Evolutionary conservation across 2,888 invertebrate species (phyloP).

Genomic region (Sclerodermus sp.): DNA sequence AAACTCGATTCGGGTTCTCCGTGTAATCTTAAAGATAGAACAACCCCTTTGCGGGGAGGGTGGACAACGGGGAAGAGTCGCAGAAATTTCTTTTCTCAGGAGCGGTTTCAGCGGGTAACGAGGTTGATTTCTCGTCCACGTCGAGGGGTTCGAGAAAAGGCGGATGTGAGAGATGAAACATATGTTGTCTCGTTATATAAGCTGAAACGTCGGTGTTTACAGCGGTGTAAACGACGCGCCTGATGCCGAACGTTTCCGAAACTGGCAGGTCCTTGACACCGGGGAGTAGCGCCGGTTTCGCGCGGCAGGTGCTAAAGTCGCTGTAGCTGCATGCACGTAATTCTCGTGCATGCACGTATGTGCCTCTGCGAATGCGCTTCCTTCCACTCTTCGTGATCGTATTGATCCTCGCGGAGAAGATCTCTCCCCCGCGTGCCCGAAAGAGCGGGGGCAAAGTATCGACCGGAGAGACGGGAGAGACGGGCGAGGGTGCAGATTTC

Average conservation of each 20-base stretch:
- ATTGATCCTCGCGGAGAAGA: constrained; percentile 23
- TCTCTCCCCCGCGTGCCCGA: constrained; percentile 4
- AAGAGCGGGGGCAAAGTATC: too few relatives aligned
- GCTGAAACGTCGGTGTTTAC: not conserved
- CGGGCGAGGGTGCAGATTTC: too few relatives aligned
- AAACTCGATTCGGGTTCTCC: too few relatives aligned
- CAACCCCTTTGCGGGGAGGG: too few relatives aligned
- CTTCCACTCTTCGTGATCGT: constrained; percentile 5
- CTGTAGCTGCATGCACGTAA: constrained; percentile 38
- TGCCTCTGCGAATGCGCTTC: constrained; percentile 1
- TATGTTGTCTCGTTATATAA: too few relatives aligned
- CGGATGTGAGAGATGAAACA: too few relatives aligned
- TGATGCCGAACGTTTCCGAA: constrained; percentile 4
- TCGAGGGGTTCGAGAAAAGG: too few relatives aligned
- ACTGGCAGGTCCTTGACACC: constrained; percentile 13
- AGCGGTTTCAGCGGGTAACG: too few relatives aligned
- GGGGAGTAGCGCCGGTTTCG: constrained; percentile 14
- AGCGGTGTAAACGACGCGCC: not conserved
- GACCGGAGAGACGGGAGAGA: too few relatives aligned
- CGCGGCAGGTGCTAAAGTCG: constrained; percentile 36
- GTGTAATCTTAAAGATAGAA: too few relatives aligned
- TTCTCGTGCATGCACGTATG: constrained; percentile 22
- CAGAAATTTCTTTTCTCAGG: too few relatives aligned
- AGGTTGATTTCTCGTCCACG: not conserved
- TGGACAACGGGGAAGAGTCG: too few relatives aligned